Evolutionary conservation across 2,113 vertebrate genomes (phyloP).

Genomic region (Notechis scutatus): DNA sequence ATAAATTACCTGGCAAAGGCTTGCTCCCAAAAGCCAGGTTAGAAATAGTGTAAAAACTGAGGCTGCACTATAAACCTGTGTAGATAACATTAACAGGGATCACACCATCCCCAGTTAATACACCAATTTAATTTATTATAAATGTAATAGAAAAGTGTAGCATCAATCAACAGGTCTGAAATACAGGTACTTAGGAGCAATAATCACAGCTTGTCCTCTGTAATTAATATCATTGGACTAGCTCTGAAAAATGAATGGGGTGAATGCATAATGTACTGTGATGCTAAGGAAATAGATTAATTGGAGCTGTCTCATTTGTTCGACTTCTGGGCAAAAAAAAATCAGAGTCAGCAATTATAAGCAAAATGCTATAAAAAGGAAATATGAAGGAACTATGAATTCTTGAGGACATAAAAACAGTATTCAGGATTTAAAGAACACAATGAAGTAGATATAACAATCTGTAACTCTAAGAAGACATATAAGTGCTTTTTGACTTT

Average conservation of each 20-base stretch:
- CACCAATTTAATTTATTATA: not conserved
- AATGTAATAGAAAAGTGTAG: not conserved
- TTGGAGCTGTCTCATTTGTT: not conserved
- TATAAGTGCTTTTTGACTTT: not conserved
- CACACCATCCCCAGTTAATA: not conserved
- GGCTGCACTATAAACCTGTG: not conserved
- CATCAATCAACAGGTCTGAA: not conserved
- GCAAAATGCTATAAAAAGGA: not conserved
- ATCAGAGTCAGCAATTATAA: not conserved
- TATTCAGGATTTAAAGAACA: not conserved
- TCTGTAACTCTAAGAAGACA: not conserved
- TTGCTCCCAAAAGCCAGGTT: not conserved
- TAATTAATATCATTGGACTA: not conserved
- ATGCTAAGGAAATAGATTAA: not conserved
- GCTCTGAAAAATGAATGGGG: not conserved
- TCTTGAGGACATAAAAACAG: not conserved
- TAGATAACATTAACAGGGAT: not conserved
- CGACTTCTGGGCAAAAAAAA: not conserved
- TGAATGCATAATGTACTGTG: not conserved
- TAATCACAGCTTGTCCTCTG: not conserved
- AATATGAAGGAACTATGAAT: not conserved
- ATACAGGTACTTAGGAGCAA: not conserved
- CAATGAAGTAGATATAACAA: not conserved
- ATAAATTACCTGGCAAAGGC: not conserved
- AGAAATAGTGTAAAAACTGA: not conserved